phyloP scores from a whole-genome alignment of 2,888 invertebrate genomes.

The Hesperia comma region DNA sequence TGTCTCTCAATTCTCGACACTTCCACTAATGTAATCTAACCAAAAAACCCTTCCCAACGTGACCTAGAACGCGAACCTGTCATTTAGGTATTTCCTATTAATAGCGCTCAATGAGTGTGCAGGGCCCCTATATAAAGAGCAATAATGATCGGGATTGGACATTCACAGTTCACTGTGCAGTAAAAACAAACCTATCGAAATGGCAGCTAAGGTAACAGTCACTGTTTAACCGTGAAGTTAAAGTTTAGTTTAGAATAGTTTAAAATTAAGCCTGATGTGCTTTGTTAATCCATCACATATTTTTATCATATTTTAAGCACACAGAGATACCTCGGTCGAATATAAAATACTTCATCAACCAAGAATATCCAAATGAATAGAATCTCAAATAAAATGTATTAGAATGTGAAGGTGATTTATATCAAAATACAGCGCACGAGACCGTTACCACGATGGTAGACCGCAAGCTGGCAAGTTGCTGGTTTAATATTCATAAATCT shows the following conservation, averaged over 20 bases:
- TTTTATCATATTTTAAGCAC: neutral
- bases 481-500: constrained; percentile 27
- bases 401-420: constrained; percentile 32
- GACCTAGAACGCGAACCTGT: constrained; percentile 71
- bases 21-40: constrained; percentile 66
- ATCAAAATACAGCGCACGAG: neutral
- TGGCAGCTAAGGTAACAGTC: constrained; percentile 76
- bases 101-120: constrained; percentile 66
- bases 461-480: constrained; percentile 14
- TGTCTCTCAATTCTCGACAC: constrained; percentile 52
- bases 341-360: neutral
- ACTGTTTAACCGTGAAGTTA: constrained; percentile 24
- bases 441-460: constrained; percentile 4
- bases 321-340: neutral
- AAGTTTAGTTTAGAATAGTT: constrained; percentile 12
- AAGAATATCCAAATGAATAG: neutral
- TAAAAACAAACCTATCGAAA: constrained; percentile 71
- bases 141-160: constrained; percentile 62
- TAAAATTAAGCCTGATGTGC: too few relatives aligned
- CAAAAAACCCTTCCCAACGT: constrained; percentile 67
- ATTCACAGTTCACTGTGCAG: constrained; percentile 78
- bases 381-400: neutral
- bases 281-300: too few relatives aligned
- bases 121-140: constrained; percentile 67
- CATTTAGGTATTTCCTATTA: constrained; percentile 74